Conservation (phyloP, 2,888 invertebrate species). For the Onthophagus sagittarius region DNA sequence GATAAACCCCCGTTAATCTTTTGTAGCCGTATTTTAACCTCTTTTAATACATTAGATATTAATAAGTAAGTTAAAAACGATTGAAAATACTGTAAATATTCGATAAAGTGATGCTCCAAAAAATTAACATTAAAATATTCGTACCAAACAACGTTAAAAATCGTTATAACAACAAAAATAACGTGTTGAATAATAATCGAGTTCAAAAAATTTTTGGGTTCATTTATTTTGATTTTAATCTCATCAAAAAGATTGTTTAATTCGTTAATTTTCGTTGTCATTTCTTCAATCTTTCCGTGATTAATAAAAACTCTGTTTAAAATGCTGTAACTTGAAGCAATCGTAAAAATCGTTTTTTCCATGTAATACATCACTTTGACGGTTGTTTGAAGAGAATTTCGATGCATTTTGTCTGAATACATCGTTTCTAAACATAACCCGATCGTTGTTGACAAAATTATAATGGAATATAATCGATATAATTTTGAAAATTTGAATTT, state of each 20-base stretch:
- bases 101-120: slow-evolving; percentile 7
- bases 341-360: slow-evolving; percentile 13
- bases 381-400: slow-evolving; percentile 16
- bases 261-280: slow-evolving; percentile 2
- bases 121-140: slow-evolving; percentile 1
- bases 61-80: slow-evolving; percentile 14
- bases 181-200: slow-evolving; percentile 6
- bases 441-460: neutral
- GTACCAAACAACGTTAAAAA: slow-evolving; percentile 10
- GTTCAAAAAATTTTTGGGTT: neutral
- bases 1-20: slow-evolving; percentile 9
- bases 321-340: slow-evolving; percentile 9
- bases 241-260: slow-evolving; percentile 3
- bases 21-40: slow-evolving; percentile 11
- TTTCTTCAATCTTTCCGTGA: neutral
- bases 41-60: slow-evolving; percentile 15
- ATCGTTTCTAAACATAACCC: neutral
- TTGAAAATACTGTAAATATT: slow-evolving; percentile 4
- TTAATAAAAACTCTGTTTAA: slow-evolving; percentile 13
- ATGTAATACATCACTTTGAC: slow-evolving; percentile 15
- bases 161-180: neutral
- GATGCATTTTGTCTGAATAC: neutral
- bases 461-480: neutral
- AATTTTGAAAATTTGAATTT: neutral
- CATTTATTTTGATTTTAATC: slow-evolving; percentile 11